phyloP scores from a whole-genome alignment of 64 coral and sea anemone species.

The Pocillopora damicornis region DNA sequence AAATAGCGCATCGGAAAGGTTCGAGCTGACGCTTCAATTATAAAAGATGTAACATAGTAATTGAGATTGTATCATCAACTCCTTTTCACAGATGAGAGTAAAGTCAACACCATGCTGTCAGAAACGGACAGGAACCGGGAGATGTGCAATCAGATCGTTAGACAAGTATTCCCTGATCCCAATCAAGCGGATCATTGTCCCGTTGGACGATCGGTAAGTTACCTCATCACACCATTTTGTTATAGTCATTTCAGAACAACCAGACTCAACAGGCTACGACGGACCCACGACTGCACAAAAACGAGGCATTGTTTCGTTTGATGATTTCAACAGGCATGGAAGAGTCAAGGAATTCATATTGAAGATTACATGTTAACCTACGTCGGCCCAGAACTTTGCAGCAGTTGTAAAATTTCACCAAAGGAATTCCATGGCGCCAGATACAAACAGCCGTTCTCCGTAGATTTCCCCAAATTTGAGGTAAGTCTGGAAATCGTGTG shows the following conservation, averaged over 20 bases:
- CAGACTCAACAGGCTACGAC: background rate
- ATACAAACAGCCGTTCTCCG: constrained; percentile 13
- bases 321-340: constrained; percentile 1
- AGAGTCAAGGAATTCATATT: constrained; percentile 29
- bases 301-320: background rate
- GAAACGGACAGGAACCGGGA: constrained; percentile 23
- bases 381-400: constrained; percentile 7
- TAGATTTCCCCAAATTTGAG: constrained; percentile 22
- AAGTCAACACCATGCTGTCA: constrained; percentile 22
- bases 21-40: too few relatives aligned
- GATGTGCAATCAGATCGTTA: constrained; percentile 41
- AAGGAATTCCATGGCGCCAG: constrained; percentile 32
- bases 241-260: too few relatives aligned
- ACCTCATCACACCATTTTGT: background rate
- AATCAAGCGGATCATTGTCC: background rate
- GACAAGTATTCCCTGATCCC: constrained; percentile 20
- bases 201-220: constrained; percentile 9
- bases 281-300: background rate
- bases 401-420: constrained; percentile 3
- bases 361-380: constrained; percentile 35
- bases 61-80: background rate
- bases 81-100: constrained; percentile 17
- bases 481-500: background rate
- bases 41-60: too few relatives aligned
- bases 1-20: too few relatives aligned